Evolutionary conservation across 2,113 vertebrate genomes (phyloP).

Genomic region (Gadus macrocephalus): DNA sequence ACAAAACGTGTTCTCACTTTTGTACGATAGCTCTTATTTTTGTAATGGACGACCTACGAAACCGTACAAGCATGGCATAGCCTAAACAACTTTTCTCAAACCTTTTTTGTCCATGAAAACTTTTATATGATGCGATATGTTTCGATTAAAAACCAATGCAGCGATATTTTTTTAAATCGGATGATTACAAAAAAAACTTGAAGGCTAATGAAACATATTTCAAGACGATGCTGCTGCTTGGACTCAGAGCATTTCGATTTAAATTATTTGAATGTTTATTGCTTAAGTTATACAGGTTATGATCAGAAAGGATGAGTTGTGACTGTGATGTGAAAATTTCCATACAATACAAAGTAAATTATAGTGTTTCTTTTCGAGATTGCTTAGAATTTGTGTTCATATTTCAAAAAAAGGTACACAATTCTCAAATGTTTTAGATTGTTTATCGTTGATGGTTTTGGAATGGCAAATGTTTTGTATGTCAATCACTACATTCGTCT

Average conservation of each 20-base stretch:
- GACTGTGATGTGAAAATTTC: conserved; percentile 30
- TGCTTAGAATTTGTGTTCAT: conserved; percentile 57
- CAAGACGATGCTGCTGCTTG: conserved; percentile 51
- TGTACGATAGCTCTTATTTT: conserved; percentile 71
- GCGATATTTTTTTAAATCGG: conserved; percentile 26
- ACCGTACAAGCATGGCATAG: conserved; percentile 26
- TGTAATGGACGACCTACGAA: conserved; percentile 46
- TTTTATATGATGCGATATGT: conserved; percentile 29
- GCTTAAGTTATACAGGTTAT: conserved; percentile 63
- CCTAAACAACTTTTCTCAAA: conserved; percentile 33
- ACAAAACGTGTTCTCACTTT: conserved; percentile 51
- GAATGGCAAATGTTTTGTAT: conserved; percentile 27
- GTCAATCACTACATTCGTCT: conserved; percentile 52
- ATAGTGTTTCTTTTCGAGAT: conserved; percentile 15
- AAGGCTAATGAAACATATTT: conserved; percentile 24
- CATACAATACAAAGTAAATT: conserved; percentile 49
- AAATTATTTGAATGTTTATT: conserved; percentile 54
- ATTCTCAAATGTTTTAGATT: conserved; percentile 28
- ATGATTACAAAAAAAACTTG: conserved; percentile 18
- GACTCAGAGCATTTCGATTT: conserved; percentile 30
- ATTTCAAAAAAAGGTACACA: conserved; percentile 33
- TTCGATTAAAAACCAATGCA: conserved; percentile 50
- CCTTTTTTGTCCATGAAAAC: conserved; percentile 37
- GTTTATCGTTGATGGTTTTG: conserved; percentile 47
- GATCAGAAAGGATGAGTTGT: conserved; percentile 40